phyloP scores from a whole-genome alignment of 2,797 vertebrate genomes.

The Decapterus maruadsi region DNA sequence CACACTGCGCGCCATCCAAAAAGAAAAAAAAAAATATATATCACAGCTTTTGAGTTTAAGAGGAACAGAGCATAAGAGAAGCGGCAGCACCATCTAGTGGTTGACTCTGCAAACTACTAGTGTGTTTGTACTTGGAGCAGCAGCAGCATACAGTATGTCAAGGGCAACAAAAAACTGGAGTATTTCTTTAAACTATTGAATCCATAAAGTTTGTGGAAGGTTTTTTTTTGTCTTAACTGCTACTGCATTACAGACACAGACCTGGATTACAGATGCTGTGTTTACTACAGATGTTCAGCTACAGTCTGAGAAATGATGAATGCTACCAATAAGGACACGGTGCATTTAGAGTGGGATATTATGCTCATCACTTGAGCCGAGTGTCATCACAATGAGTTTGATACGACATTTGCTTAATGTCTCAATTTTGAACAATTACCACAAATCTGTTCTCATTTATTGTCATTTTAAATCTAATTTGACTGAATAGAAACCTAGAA shows the following conservation, averaged over 20 bases:
- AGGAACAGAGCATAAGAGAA: background rate
- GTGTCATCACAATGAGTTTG: background rate
- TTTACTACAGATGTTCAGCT: background rate
- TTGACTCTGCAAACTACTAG: slow-evolving; percentile 6
- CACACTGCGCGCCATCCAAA: slow-evolving; percentile 50
- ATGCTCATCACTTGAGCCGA: background rate
- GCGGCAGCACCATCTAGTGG: slow-evolving; percentile 69
- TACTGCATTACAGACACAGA: background rate
- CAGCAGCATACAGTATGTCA: background rate
- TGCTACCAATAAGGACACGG: background rate
- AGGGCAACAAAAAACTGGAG: background rate
- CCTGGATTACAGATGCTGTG: background rate
- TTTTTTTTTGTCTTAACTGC: background rate
- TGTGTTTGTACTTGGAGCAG: fast-evolving
- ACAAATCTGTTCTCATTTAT: no score
- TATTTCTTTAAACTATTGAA: background rate
- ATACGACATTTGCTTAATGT: background rate
- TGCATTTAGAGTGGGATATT: background rate
- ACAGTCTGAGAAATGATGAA: background rate
- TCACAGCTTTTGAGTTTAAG: slow-evolving; percentile 16
- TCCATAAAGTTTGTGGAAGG: no score
- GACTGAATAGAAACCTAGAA: no score
- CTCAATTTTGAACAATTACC: no score
- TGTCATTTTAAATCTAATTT: no score
- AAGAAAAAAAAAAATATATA: background rate